Evolutionary conservation across 2,797 vertebrate genomes (phyloP).

Genomic region (Prunella strophiata): DNA sequence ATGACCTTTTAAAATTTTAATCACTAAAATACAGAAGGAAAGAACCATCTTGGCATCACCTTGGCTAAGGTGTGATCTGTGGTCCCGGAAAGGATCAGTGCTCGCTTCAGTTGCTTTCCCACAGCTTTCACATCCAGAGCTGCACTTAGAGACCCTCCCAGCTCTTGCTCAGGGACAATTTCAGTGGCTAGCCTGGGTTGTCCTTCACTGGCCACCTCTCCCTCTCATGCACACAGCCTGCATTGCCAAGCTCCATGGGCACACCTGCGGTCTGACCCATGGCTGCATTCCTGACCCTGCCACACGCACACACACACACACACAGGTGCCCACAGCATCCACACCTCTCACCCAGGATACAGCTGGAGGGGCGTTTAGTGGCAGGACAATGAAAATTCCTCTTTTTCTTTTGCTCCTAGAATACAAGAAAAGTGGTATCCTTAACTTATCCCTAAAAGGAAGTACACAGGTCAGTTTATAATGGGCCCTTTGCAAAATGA

Average conservation of each 20-base stretch:
- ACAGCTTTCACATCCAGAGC: neutral
- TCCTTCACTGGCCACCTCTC: accelerated
- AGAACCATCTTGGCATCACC: neutral
- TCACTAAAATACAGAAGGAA: neutral
- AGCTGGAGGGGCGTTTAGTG: neutral
- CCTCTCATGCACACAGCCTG: accelerated
- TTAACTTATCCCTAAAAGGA: neutral
- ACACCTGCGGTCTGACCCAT: accelerated
- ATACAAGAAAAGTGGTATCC: neutral
- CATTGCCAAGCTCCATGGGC: accelerated
- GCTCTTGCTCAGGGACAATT: neutral
- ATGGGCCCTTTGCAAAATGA: neutral
- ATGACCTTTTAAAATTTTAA: neutral
- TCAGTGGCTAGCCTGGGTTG: neutral
- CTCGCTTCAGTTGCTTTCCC: neutral
- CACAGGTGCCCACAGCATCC: accelerated
- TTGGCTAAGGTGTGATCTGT: neutral
- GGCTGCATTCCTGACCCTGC: neutral
- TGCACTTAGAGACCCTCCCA: neutral
- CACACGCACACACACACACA: accelerated
- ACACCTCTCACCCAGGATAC: too few species aligned
- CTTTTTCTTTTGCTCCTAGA: neutral
- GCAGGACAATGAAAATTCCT: neutral
- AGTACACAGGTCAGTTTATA: neutral
- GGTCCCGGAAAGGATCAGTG: neutral